Percentiles rank a stretch among this genome's conserved stretches.
Conservation (phyloP, 2,113 vertebrate genomes). For the Pachypanchax playfairii region DNA sequence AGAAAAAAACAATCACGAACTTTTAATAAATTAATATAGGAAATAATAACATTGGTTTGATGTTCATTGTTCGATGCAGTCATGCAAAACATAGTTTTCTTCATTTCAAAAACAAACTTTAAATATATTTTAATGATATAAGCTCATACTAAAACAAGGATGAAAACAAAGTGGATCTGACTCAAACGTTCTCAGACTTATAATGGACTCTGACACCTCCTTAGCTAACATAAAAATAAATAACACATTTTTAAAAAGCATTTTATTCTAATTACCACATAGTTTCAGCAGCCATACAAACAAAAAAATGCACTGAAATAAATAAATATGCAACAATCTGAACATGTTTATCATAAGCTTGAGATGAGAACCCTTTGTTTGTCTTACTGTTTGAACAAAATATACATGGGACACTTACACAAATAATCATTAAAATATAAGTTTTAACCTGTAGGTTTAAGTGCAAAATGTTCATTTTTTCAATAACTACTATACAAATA, state of each 20-base stretch:
- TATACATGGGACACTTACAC: slow-evolving; percentile 20
- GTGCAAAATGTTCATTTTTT: slow-evolving; percentile 46
- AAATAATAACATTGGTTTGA: no score
- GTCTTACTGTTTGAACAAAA: slow-evolving; percentile 29
- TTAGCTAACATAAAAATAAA: no score
- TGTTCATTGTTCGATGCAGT: no score
- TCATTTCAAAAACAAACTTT: no score
- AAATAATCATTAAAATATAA: slow-evolving; percentile 35
- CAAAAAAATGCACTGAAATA: slow-evolving; percentile 45
- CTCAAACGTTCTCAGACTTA: no score
- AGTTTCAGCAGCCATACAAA: slow-evolving; percentile 20
- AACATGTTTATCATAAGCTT: slow-evolving; percentile 24
- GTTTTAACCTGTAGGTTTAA: slow-evolving; percentile 38
- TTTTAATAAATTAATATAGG: not conserved
- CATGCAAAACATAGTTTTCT: no score
- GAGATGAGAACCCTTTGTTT: slow-evolving; percentile 18
- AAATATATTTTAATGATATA: no score
- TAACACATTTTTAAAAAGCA: slow-evolving; percentile 35
- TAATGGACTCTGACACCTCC: no score
- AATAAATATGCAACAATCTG: slow-evolving; percentile 51
- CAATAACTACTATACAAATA: slow-evolving; percentile 20
- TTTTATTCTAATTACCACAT: slow-evolving; percentile 55
- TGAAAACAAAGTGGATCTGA: no score
- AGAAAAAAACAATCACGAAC: not conserved
- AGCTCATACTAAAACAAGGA: no score